Evolutionary conservation across 2,113 vertebrate genomes (phyloP).

Genomic region (Probosciger aterrimus): DNA sequence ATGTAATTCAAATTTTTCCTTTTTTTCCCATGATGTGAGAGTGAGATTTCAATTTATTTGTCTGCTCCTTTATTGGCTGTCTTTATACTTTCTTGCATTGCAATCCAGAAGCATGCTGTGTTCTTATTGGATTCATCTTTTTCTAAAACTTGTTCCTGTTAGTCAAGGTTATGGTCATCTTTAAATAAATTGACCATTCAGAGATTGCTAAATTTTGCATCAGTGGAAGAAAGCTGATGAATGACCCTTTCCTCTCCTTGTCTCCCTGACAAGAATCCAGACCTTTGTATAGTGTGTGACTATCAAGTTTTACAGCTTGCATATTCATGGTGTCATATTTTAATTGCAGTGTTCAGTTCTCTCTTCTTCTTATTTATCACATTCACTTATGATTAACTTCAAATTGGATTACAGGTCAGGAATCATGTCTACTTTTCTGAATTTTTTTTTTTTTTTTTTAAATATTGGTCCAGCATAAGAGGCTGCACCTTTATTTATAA

Average conservation of each 20-base stretch:
- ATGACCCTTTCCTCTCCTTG: background rate
- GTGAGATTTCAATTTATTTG: background rate
- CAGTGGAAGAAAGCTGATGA: background rate
- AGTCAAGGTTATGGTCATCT: background rate
- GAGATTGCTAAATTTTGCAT: background rate
- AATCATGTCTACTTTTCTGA: background rate
- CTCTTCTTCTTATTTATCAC: background rate
- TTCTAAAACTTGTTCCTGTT: background rate
- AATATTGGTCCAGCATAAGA: background rate
- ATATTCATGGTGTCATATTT: slow-evolving; percentile 2
- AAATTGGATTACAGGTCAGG: background rate
- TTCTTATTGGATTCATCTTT: background rate
- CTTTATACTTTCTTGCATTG: background rate
- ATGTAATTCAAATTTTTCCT: background rate
- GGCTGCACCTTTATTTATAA: background rate
- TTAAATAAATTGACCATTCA: background rate
- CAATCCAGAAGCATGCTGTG: background rate
- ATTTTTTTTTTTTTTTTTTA: background rate
- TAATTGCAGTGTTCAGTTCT: background rate
- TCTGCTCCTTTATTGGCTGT: background rate
- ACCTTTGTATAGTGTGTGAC: background rate
- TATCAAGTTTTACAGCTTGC: background rate
- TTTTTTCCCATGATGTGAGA: background rate
- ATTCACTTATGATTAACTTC: background rate
- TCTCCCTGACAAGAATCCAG: background rate